These are phyloP conservation scores for Lithodes maja DNA, from an alignment of 2,888 invertebrate genomes.

Conservation along the genomic window DNA sequence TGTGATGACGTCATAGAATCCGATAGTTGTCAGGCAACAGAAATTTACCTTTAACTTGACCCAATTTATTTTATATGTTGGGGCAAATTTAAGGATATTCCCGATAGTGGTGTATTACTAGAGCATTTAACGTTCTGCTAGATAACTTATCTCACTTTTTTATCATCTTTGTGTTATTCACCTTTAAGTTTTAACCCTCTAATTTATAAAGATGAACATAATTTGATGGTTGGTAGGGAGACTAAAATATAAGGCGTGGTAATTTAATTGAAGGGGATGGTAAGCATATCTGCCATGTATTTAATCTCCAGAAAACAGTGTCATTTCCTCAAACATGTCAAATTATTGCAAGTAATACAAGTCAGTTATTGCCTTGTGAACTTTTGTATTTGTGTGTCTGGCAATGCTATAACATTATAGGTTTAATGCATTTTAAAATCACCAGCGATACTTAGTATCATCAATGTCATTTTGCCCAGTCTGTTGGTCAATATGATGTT, in stretches of 20 bases:
- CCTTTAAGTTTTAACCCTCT: no score
- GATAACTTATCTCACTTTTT: neutral
- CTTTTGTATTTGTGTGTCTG: neutral
- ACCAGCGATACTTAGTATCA: neutral
- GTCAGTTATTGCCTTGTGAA: neutral
- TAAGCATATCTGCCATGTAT: neutral
- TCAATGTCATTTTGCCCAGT: neutral
- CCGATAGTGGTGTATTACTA: no score
- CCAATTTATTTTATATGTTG: no score
- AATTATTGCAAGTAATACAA: neutral
- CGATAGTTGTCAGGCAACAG: no score
- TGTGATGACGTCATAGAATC: no score
- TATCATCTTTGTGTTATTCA: no score
- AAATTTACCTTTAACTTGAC: no score
- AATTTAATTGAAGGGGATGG: neutral
- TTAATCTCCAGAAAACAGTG: neutral
- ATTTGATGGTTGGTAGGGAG: no score
- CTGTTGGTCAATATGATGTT: neutral
- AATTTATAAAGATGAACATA: no score
- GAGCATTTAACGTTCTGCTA: neutral
- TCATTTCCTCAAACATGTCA: neutral
- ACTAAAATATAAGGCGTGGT: no score
- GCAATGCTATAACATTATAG: slow-evolving; percentile 8
- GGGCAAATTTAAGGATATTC: no score
- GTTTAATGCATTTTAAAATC: slow-evolving; percentile 4